Base-by-base conservation (phyloP, 2,113 vertebrate species). In the Phaethornis superciliosus region DNA sequence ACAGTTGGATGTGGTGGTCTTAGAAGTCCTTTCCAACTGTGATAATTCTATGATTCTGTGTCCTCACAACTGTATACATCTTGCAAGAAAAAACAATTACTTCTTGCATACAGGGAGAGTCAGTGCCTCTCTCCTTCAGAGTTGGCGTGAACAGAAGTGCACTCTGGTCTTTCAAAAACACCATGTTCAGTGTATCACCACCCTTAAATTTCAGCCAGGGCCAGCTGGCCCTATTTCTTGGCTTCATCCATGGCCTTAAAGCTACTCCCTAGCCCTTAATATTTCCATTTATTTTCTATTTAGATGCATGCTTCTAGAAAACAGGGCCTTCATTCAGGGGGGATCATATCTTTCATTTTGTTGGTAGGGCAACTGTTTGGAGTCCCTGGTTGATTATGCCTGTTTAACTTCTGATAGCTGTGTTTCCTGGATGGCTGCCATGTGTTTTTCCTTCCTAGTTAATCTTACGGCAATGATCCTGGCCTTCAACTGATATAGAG, bases 401-500 rank as follows among this genome's bases (percentile, higher is more conserved):
- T 86, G 58, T 93, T 96, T 96, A 83, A 62, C 72, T 95, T 94
- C 46, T 16, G 90, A 95, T 84, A 90, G 44, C 80, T 86, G 18
- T 77, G 40, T 84, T 95, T 94, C 88, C 94, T 95, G 96, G 88
- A 79, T 54, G 12, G n/a, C 80, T 90, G 92, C 85, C 90, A 75
- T 27, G 17, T 91, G 72, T 78, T 95, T 93, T 91, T 87, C 87
- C 91, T 94, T 91, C 88, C 62, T 78, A 40, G 35, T 90, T 93
- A 95, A 95, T 91, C 88, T 94, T 75, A 86, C 1, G 5, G 88
- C 93, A 95, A 51, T 90, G 82, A 81, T 79, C 58, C 46, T 88
- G 90, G 80, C 90, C 94, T 95, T 96, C 90, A 91, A 68, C 76
- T 94, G 82, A 91, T 91, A 89, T 0, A 52, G 78, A 77, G 32